A percentile compares a stretch with the other conserved stretches of the same genome.
These are phyloP conservation scores for Euspilapteryx auroguttella DNA, from an alignment of 2,888 invertebrate genomes.

Conservation along the genomic window DNA sequence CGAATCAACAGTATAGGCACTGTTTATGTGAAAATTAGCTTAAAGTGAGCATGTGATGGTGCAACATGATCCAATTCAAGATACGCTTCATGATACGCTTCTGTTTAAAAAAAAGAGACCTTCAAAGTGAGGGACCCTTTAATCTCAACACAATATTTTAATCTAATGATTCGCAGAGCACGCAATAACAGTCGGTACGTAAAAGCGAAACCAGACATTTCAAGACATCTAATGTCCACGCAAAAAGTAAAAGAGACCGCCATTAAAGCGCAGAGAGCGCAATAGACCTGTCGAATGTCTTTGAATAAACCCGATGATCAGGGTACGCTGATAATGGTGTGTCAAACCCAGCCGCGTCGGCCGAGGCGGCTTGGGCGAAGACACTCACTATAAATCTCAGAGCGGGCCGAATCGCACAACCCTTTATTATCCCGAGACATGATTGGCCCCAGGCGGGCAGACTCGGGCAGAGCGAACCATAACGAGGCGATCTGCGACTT, in stretches of 20 bases:
- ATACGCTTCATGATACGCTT: too few relatives aligned
- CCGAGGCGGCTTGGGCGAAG: slow-evolving; percentile 26
- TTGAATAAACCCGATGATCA: neutral
- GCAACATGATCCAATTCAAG: too few relatives aligned
- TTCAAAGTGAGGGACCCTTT: too few relatives aligned
- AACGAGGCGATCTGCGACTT: slow-evolving; percentile 34
- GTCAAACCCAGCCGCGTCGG: slow-evolving; percentile 39
- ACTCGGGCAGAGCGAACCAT: slow-evolving; percentile 42
- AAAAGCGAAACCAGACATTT: too few relatives aligned
- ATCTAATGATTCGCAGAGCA: too few relatives aligned
- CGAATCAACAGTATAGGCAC: neutral
- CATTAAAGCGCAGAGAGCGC: neutral
- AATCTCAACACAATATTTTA: too few relatives aligned
- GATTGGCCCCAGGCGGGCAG: slow-evolving; percentile 54
- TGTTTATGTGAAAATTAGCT: too few relatives aligned
- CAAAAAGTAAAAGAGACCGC: too few relatives aligned
- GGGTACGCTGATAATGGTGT: slow-evolving; percentile 25
- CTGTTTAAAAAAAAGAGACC: too few relatives aligned
- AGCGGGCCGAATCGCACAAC: slow-evolving; percentile 37
- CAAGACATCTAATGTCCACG: too few relatives aligned
- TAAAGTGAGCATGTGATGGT: too few relatives aligned
- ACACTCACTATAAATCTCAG: slow-evolving; percentile 39
- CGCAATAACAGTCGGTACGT: too few relatives aligned
- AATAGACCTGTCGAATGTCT: neutral
- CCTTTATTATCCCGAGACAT: slow-evolving; percentile 55